phyloP scores from a whole-genome alignment of 2,888 invertebrate genomes.

The Parapristionchus giblindavisi region DNA sequence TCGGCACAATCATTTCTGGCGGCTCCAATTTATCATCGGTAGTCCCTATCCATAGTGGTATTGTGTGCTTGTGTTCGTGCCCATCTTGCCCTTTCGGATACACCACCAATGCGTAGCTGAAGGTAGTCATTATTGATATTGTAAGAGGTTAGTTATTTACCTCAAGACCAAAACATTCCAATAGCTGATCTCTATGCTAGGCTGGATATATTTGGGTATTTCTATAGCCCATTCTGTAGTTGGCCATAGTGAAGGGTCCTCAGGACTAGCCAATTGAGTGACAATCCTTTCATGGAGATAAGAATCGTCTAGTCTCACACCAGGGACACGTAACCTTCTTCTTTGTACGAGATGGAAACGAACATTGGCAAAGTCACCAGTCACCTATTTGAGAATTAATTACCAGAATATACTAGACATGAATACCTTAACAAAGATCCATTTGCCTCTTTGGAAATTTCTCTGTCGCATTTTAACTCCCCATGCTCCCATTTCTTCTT shows the following conservation, averaged over 20 bases:
- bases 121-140: not conserved
- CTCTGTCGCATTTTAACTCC: conserved; percentile 52
- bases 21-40: conserved; percentile 57
- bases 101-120: conserved; percentile 40
- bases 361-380: conserved; percentile 40
- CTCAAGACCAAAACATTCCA: conserved; percentile 57
- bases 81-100: conserved; percentile 46
- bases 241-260: conserved; percentile 40
- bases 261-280: conserved; percentile 39
- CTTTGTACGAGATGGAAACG: conserved; percentile 51
- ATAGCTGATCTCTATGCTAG: conserved; percentile 57
- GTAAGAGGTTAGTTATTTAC: conserved; percentile 30
- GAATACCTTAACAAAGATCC: conserved; percentile 46
- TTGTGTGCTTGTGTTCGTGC: conserved; percentile 52
- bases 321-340: conserved; percentile 50
- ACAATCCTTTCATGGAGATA: conserved; percentile 42
- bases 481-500: conserved; percentile 52
- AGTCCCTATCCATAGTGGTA: conserved; percentile 61
- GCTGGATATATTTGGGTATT: conserved; percentile 55
- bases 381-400: conserved; percentile 7
- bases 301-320: conserved; percentile 39
- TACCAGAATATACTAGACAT: conserved; percentile 27
- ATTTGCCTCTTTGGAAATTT: conserved; percentile 57
- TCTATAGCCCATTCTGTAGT: conserved; percentile 46
- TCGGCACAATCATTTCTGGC: conserved; percentile 39